Percentiles rank a stretch among this genome's conserved stretches.
Conservation (phyloP, 1,140 invertebrate genomes). For the Arion vulgaris region DNA sequence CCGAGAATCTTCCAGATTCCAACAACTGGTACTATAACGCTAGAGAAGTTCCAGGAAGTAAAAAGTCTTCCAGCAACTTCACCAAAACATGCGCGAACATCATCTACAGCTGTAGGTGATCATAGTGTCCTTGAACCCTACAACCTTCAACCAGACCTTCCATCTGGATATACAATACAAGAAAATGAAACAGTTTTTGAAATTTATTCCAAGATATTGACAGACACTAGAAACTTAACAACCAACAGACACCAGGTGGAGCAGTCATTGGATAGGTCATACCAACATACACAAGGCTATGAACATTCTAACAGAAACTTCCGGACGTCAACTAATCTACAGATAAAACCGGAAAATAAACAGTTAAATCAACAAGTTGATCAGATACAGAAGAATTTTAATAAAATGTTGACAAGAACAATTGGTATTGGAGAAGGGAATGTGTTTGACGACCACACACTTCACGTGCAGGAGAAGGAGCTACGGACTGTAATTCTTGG, state of each 20-base stretch:
- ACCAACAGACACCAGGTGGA: neutral
- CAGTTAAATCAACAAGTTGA: slow-evolving; percentile 40
- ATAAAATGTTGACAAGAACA: slow-evolving; percentile 62
- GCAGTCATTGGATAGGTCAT: slow-evolving; percentile 8
- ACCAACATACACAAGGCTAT: neutral
- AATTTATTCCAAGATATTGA: slow-evolving; percentile 20
- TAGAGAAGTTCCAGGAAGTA: neutral
- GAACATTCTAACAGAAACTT: neutral
- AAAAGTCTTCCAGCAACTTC: slow-evolving; percentile 53
- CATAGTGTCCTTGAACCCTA: slow-evolving; percentile 64
- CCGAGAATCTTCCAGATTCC: neutral
- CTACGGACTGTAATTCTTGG: slow-evolving; percentile 69
- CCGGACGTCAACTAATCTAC: neutral
- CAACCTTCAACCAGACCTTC: slow-evolving; percentile 59
- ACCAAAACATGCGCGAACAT: slow-evolving; percentile 51
- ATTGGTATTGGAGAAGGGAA: slow-evolving; percentile 70
- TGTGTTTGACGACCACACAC: slow-evolving; percentile 62
- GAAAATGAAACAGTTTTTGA: slow-evolving; percentile 55
- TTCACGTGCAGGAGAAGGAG: slow-evolving; percentile 72
- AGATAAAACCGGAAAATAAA: neutral
- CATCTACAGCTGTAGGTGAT: slow-evolving; percentile 63
- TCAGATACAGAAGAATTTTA: slow-evolving; percentile 41
- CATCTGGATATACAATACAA: slow-evolving; percentile 49
- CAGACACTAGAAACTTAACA: neutral
- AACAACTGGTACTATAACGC: neutral